Evolutionary conservation across 2,888 invertebrate species (phyloP), one percentile per base, ranked within the genome.

Genomic region (Diadegma fenestrale): DNA sequence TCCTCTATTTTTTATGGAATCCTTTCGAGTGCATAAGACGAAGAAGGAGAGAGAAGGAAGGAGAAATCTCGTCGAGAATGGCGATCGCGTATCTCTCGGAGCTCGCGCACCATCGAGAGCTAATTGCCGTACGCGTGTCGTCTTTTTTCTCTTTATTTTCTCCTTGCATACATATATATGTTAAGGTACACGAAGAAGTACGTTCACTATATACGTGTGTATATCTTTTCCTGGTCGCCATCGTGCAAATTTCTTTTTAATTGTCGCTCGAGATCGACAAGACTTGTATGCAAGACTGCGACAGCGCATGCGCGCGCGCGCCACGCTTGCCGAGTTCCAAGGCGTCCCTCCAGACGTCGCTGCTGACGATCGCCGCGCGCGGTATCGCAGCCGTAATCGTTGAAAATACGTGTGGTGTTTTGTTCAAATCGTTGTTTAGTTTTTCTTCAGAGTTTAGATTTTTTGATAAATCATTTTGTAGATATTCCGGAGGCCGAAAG

Each of bases 111-210:
- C 82, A 82, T 82, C 82, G 77, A 78, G 72, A 82, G 78, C 82
- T 82, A 82, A 82, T 82, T 82, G 82, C 82, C 82, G 87, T 87
- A 84, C 83, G 82, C 86, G 81, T 76, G 84, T 79, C 81, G 80
- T 72, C 37, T 80, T 81, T 86, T 86, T 87, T 84, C 77, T 63
- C 69, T 73, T 66, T 51, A 33, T 63, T 80, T 58, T 78, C 45
- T 77, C 58, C 58, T 69, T 78, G 37, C 37, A 64, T 77, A 66
- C 19, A 30, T 71, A 66, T 26, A 68, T 63, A 79, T 68, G 41
- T 37, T 2, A 19, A 37, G 41, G 3, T 45, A 54, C 80, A 41
- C 48, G 5, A 73, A 72, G 19, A 48, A 33, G 41, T 41, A 72
- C 48, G 10, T 61, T 75, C n/a, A 69, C 37, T 51, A 66, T 61